Conservation (phyloP, 2,888 invertebrate genomes). For the Ophioninae sp. region DNA sequence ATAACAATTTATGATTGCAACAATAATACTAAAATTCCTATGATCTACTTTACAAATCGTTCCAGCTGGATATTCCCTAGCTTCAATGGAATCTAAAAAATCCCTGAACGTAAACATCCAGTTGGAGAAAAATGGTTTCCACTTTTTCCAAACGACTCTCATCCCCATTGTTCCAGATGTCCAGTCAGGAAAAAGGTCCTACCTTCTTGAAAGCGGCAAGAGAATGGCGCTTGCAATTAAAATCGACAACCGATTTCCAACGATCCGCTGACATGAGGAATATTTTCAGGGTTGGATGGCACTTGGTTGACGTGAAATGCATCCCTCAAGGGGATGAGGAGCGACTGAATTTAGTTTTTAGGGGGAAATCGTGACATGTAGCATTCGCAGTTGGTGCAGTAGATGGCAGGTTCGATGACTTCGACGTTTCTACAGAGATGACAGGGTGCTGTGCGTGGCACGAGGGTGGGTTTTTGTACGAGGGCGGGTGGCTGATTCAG, state of each 20-base stretch:
- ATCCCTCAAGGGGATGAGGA: slow-evolving; percentile 10
- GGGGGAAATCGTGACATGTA: slow-evolving; percentile 94
- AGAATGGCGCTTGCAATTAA: background rate
- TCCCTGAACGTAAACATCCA: background rate
- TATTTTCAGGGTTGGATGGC: slow-evolving; percentile 52
- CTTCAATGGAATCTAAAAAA: slow-evolving; percentile 10
- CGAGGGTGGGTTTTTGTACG: slow-evolving; percentile 85
- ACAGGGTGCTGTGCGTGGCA: slow-evolving; percentile 86
- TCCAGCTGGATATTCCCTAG: slow-evolving; percentile 10
- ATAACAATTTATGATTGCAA: slow-evolving; percentile 32
- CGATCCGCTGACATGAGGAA: background rate
- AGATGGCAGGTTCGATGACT: slow-evolving; percentile 89
- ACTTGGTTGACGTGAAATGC: slow-evolving; percentile 47
- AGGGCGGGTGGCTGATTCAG: slow-evolving; percentile 87
- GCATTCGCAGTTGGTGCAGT: slow-evolving; percentile 95
- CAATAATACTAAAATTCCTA: slow-evolving; percentile 44
- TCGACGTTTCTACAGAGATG: slow-evolving; percentile 86
- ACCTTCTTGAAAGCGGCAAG: too few species aligned
- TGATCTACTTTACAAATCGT: slow-evolving; percentile 12
- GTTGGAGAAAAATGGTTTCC: background rate
- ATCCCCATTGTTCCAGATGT: background rate
- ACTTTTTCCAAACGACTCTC: background rate
- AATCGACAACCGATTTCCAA: background rate
- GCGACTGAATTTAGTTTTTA: slow-evolving; percentile 80
- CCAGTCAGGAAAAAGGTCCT: background rate